Evolutionary conservation across 1,140 invertebrate genomes (phyloP).

Genomic region (Uloborus diversus): DNA sequence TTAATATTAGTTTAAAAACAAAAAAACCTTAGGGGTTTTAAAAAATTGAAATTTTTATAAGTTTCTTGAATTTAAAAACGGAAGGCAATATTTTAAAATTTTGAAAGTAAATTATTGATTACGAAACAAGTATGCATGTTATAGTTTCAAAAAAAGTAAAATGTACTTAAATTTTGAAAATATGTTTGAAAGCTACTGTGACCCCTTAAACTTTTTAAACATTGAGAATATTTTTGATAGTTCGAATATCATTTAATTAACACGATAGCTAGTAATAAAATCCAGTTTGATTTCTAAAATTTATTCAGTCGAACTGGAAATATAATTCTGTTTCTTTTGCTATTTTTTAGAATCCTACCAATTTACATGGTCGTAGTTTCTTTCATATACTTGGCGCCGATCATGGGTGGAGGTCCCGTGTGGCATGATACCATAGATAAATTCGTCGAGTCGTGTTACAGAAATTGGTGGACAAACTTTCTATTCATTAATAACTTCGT

Average conservation of each 20-base stretch:
- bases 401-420: constrained; percentile 53
- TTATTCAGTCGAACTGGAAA: background rate
- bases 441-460: constrained; percentile 38
- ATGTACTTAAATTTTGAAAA: too few relatives aligned
- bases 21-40: too few relatives aligned
- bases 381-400: constrained; percentile 49
- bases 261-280: background rate
- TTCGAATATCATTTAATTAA: background rate
- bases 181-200: too few relatives aligned
- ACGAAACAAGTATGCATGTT: too few relatives aligned
- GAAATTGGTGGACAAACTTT: constrained; percentile 59
- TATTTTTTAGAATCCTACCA: constrained; percentile 16
- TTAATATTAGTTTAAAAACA: too few relatives aligned
- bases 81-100: background rate
- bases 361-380: constrained; percentile 24
- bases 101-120: too few relatives aligned
- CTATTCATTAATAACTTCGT: constrained; percentile 76
- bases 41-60: too few relatives aligned
- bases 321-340: background rate
- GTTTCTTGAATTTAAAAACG: background rate
- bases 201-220: background rate
- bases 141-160: too few relatives aligned
- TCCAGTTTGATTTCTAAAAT: background rate
- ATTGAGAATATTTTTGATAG: background rate
- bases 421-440: constrained; percentile 42